phyloP scores from a whole-genome alignment of 2,113 vertebrate genomes.

The Scophthalmus maximus region DNA sequence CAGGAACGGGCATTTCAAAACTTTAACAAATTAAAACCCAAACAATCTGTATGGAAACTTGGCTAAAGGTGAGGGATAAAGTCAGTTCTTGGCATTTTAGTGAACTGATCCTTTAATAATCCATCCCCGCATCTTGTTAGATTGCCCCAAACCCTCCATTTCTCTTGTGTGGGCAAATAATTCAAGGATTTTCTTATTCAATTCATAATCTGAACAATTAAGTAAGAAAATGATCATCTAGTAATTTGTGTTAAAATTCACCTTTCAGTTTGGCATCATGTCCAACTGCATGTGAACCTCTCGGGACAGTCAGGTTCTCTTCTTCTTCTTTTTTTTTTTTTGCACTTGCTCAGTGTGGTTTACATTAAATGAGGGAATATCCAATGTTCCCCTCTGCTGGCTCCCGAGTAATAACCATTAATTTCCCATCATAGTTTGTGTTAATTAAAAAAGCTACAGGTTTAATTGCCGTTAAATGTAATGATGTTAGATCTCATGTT shows the following conservation, averaged over 20 bases:
- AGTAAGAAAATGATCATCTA: too few relatives aligned
- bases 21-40: background rate
- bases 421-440: slow-evolving; percentile 82
- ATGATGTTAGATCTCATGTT: slow-evolving; percentile 83
- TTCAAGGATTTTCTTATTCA: background rate
- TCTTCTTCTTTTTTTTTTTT: background rate
- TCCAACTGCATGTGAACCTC: slow-evolving; percentile 5
- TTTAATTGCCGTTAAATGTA: slow-evolving; percentile 83
- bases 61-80: background rate
- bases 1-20: too few relatives aligned
- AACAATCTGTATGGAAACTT: background rate
- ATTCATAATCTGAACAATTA: background rate
- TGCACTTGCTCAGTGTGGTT: slow-evolving; percentile 26
- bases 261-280: background rate
- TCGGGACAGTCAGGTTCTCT: slow-evolving; percentile 8
- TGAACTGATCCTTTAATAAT: slow-evolving; percentile 10
- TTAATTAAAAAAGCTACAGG: slow-evolving; percentile 84
- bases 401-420: slow-evolving; percentile 80
- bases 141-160: background rate
- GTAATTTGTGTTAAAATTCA: too few relatives aligned
- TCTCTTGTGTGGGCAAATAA: slow-evolving; percentile 2
- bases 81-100: background rate
- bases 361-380: slow-evolving; percentile 41
- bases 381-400: slow-evolving; percentile 53
- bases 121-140: background rate